phyloP scores from a whole-genome alignment of 2,113 vertebrate species.

The Gambusia holbrooki region DNA sequence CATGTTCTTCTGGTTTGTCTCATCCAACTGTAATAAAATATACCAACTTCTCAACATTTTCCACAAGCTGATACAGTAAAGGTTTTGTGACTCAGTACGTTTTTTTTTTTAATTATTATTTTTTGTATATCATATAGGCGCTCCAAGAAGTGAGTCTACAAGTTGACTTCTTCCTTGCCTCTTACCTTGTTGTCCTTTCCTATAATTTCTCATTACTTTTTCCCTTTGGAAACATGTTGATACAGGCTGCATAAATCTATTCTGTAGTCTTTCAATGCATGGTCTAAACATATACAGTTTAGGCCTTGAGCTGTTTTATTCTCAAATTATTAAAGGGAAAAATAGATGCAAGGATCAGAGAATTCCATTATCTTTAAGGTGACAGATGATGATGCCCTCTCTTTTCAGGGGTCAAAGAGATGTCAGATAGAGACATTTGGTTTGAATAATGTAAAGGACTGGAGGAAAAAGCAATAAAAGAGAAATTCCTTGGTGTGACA shows the following conservation, averaged over 20 bases:
- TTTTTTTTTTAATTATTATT: neutral
- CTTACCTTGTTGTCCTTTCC: neutral
- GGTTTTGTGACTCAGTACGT: neutral
- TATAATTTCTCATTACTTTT: neutral
- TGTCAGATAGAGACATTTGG: constrained; percentile 35
- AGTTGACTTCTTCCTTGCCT: too few relatives aligned
- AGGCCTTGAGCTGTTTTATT: constrained; percentile 32
- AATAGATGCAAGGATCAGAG: constrained; percentile 48
- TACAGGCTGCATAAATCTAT: neutral
- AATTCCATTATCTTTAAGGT: constrained; percentile 69
- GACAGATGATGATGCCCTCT: constrained; percentile 60
- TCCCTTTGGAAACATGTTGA: neutral
- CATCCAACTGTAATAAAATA: neutral
- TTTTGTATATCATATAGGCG: neutral
- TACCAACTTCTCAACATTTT: constrained; percentile 35
- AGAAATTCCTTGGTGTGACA: constrained; percentile 8
- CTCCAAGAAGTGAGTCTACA: neutral
- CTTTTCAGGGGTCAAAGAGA: constrained; percentile 52
- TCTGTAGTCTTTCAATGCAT: constrained; percentile 14
- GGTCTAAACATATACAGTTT: constrained; percentile 39
- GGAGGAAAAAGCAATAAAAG: constrained; percentile 6
- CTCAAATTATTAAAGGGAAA: constrained; percentile 43
- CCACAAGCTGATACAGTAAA: constrained; percentile 33
- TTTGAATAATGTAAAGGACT: constrained; percentile 56
- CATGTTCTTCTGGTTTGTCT: neutral